Percentiles rank a stretch among this genome's conserved stretches.
Conservation (phyloP, 2,888 invertebrate species). For the Pachydiplax longipennis region DNA sequence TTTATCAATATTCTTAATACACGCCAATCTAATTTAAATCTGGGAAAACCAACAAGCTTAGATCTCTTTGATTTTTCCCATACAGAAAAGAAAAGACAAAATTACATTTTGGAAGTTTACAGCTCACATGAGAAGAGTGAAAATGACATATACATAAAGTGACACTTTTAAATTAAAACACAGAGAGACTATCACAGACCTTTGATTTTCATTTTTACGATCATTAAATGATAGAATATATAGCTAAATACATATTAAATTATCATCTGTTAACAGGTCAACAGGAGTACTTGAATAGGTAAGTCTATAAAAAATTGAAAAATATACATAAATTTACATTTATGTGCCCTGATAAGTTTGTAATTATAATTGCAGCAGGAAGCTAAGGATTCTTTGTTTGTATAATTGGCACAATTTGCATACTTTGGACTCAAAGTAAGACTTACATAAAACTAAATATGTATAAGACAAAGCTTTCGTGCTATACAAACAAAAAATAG, state of each 20-base stretch:
- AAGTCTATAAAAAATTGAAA: not conserved
- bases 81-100: no score
- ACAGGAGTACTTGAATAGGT: not conserved
- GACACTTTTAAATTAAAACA: not conserved
- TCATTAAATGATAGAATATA: not conserved
- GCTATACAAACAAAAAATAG: not conserved
- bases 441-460: not conserved
- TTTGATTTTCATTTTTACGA: slow-evolving; percentile 8
- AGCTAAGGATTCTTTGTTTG: not conserved
- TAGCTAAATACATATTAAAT: not conserved
- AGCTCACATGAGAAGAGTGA: not conserved
- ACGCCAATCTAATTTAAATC: no score
- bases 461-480: not conserved
- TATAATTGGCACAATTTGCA: slow-evolving; percentile 11
- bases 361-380: not conserved
- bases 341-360: not conserved
- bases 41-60: no score
- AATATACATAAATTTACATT: slow-evolving; percentile 10
- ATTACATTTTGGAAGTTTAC: no score
- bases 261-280: not conserved
- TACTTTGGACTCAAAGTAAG: not conserved
- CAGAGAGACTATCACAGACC: slow-evolving; percentile 30
- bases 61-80: no score
- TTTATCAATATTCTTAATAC: no score
- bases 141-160: slow-evolving; percentile 17